Conservation (phyloP, 2,888 invertebrate species). For the Andrena camellia region DNA sequence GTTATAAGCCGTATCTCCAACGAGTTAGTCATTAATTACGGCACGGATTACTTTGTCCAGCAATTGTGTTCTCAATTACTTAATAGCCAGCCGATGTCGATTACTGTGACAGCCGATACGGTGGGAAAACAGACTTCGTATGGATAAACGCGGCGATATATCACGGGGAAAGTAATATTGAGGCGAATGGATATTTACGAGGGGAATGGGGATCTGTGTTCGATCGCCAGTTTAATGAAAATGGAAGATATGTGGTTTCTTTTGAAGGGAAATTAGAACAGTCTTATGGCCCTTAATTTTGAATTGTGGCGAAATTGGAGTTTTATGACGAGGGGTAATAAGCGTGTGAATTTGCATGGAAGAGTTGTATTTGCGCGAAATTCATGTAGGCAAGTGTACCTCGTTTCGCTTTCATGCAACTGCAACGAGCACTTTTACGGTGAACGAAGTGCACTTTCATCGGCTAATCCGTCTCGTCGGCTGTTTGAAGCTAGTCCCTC, state of each 20-base stretch:
- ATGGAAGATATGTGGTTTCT: background rate
- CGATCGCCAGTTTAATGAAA: background rate
- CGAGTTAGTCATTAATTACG: slow-evolving; percentile 56
- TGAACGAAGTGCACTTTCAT: slow-evolving; percentile 54
- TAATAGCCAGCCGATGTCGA: slow-evolving; percentile 64
- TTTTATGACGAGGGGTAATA: background rate
- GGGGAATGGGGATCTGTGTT: background rate
- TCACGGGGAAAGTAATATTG: slow-evolving; percentile 41
- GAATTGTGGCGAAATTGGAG: background rate
- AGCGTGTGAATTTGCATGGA: background rate
- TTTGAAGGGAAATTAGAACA: background rate
- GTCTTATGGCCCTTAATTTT: background rate
- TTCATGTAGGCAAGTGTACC: slow-evolving; percentile 4
- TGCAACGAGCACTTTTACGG: slow-evolving; percentile 37
- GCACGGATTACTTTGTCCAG: slow-evolving; percentile 51
- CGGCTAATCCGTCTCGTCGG: slow-evolving; percentile 62
- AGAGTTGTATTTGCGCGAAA: slow-evolving; percentile 5
- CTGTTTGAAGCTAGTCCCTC: slow-evolving; percentile 34
- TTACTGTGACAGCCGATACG: slow-evolving; percentile 53
- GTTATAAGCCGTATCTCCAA: slow-evolving; percentile 17
- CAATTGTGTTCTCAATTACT: slow-evolving; percentile 67
- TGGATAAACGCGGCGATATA: slow-evolving; percentile 23
- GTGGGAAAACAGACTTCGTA: slow-evolving; percentile 47
- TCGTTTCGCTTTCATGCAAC: slow-evolving; percentile 42
- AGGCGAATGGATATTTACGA: slow-evolving; percentile 45